A percentile compares a stretch with the other conserved stretches of the same genome.
Conservation (phyloP, 2,888 invertebrate species). For the Lysandra coridon region DNA sequence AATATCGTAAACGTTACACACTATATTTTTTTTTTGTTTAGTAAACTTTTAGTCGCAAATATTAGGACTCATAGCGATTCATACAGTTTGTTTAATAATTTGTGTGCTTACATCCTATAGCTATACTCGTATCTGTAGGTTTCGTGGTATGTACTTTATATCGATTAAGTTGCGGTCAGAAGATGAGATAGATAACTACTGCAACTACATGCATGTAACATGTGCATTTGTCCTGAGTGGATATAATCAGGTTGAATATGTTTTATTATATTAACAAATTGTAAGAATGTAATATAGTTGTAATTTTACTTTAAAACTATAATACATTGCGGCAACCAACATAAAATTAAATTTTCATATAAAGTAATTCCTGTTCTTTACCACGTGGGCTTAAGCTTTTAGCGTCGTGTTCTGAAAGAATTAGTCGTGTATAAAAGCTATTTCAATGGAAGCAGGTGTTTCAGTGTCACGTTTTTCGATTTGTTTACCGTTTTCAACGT, state of each 20-base stretch:
- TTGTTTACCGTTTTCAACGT: slow-evolving; percentile 31
- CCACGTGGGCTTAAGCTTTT: not conserved
- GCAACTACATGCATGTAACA: not conserved
- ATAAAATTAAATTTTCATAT: not conserved
- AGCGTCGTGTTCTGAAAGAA: slow-evolving; percentile 39
- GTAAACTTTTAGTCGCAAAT: no score
- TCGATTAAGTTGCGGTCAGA: not conserved
- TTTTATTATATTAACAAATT: not conserved
- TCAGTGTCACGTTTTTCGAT: slow-evolving; percentile 28
- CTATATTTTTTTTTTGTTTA: no score
- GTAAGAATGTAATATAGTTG: no score
- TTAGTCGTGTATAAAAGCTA: slow-evolving; percentile 33
- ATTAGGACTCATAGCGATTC: no score
- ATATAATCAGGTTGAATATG: not conserved
- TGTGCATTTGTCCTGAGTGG: not conserved
- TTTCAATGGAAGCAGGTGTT: slow-evolving; percentile 24
- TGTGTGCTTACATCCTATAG: no score
- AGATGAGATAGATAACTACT: not conserved
- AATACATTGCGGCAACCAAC: not conserved
- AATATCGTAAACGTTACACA: no score
- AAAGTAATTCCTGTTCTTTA: not conserved
- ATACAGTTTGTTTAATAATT: no score
- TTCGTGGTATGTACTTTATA: not conserved
- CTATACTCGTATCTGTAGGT: not conserved
- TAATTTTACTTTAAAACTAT: not conserved